phyloP scores from a whole-genome alignment of 2,888 invertebrate genomes.

The Andrena praecox region DNA sequence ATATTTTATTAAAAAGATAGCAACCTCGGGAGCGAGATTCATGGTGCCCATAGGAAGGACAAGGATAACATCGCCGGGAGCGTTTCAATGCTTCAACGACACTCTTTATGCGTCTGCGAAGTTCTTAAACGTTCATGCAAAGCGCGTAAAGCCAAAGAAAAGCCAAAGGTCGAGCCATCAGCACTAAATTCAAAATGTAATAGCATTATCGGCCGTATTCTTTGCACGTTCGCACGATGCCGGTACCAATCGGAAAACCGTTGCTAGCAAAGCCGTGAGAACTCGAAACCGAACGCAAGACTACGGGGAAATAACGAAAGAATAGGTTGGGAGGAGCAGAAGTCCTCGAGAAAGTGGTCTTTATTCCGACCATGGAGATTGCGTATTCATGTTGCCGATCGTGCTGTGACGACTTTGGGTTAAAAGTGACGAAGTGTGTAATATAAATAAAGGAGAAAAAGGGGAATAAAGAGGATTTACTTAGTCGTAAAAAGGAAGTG shows the following conservation, averaged over 20 bases:
- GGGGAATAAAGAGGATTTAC: background rate
- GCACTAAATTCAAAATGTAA: constrained; percentile 74
- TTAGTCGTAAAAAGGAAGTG: background rate
- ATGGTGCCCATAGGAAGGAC: constrained; percentile 10
- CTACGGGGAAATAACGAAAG: constrained; percentile 40
- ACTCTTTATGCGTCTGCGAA: constrained; percentile 58
- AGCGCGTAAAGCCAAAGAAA: constrained; percentile 55
- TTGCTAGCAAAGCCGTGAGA: constrained; percentile 39
- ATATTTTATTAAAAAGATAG: constrained; percentile 25
- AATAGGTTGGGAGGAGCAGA: constrained; percentile 18
- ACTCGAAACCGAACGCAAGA: constrained; percentile 34
- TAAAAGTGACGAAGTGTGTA: background rate
- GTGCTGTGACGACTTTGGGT: background rate
- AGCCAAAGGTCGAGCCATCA: constrained; percentile 65
- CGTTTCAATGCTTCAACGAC: constrained; percentile 53
- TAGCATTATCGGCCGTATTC: constrained; percentile 68
- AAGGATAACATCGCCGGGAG: constrained; percentile 18
- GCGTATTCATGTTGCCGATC: constrained; percentile 11
- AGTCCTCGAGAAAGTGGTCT: constrained; percentile 21
- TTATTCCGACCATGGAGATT: constrained; percentile 15
- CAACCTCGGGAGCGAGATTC: constrained; percentile 13
- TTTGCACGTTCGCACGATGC: constrained; percentile 64
- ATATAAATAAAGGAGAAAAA: background rate
- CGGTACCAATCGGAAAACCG: constrained; percentile 57
- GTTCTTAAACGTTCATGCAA: constrained; percentile 59